These are phyloP conservation scores for Periophthalmus modestus DNA, from an alignment of 2,113 vertebrate genomes.

Conservation along the genomic window DNA sequence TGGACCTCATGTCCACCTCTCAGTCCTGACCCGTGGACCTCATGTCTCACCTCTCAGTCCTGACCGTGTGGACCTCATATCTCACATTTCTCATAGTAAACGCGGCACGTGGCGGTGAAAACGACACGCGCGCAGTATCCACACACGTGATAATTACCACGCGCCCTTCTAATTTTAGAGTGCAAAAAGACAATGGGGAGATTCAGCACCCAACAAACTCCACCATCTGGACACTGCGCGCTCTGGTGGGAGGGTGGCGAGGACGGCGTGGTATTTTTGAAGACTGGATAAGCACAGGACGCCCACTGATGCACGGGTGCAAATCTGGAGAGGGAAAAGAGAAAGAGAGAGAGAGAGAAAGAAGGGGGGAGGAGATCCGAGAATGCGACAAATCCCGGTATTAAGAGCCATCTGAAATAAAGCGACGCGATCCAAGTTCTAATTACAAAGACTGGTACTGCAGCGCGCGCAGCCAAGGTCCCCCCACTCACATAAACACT, in stretches of 20 bases:
- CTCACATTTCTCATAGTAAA: slow-evolving; percentile 18
- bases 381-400: slow-evolving; percentile 63
- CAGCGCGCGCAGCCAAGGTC: neutral
- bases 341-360: slow-evolving; percentile 30
- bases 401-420: slow-evolving; percentile 66
- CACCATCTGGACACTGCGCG: slow-evolving; percentile 67
- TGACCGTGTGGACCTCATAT: neutral
- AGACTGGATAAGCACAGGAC: slow-evolving; percentile 50
- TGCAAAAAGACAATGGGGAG: slow-evolving; percentile 62
- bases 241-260: slow-evolving; percentile 58
- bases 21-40: too few relatives aligned
- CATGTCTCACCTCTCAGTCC: too few relatives aligned
- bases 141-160: slow-evolving; percentile 63
- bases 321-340: slow-evolving; percentile 49
- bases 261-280: slow-evolving; percentile 65
- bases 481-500: slow-evolving; percentile 12
- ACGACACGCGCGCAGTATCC: slow-evolving; percentile 40
- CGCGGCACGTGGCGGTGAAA: slow-evolving; percentile 30
- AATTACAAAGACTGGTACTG: slow-evolving; percentile 42
- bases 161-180: slow-evolving; percentile 70
- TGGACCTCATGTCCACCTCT: too few relatives aligned
- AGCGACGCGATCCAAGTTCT: slow-evolving; percentile 52
- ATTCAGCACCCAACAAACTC: slow-evolving; percentile 55
- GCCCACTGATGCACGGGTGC: slow-evolving; percentile 52
- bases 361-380: slow-evolving; percentile 33